Evolutionary conservation across 2,113 vertebrate species (phyloP), one percentile per base, ranked within the genome.

Genomic region (Ophiodon elongatus): DNA sequence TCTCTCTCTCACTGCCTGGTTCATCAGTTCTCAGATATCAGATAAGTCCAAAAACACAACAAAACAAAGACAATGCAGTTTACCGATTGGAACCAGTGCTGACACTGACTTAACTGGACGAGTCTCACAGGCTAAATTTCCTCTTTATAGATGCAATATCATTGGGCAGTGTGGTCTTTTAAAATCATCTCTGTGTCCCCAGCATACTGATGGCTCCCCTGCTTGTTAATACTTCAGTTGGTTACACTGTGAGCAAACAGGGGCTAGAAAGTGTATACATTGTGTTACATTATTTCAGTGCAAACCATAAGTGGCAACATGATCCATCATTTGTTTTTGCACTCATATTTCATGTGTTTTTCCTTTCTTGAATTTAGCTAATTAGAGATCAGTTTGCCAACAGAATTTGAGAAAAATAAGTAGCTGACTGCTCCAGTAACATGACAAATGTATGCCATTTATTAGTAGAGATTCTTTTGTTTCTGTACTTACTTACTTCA

Each of bases 21-120:
- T 60, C 47, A 79, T 37, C 72, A 87, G 35, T 50, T 45, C 25
- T 76, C 73, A 33, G 33, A 68, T 39, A 47, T 71, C 64, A 79
- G 33, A 76, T 62, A 6, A 74, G 66, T 72, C 11, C 75, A 63
- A 50, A 73, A 62, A 47, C 4, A 70, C 19, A 35, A 81, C 23
- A 7, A 25, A 45, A 69, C 41, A 80, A 56, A 78, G 47, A 45
- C 52, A 33, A 25, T 23, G 25, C 47, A 50, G 66, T 10, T 33
- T 17, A 2, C 50, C 43, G 69, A 50, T 8, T 14, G 50, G 69
- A 45, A 74, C 41, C 57, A n/a, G 39, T 11, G 71, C 56, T 27
- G 57, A 41, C 62, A 64, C n/a, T 7, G 25, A 57, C 59, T 50
- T 4, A 21, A 52, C 64, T 35, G 50, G 50, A 72, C 39, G 6